Conservation (phyloP, 2,797 vertebrate genomes). For the Muraenolepis orangiensis region DNA sequence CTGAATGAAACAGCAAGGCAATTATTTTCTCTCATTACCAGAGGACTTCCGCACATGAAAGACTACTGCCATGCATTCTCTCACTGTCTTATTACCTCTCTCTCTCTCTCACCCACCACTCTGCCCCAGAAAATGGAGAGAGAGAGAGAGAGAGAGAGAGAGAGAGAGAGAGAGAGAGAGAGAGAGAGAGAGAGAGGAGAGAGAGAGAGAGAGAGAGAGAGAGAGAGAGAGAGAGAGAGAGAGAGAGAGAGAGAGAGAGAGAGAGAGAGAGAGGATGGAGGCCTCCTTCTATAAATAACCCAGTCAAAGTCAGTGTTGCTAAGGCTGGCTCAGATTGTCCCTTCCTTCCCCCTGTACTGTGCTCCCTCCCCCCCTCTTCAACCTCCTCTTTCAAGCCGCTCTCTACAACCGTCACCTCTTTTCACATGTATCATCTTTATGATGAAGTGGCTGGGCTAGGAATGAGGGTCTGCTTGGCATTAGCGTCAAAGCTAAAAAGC, state of each 20-base stretch:
- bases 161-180: conserved; percentile 24
- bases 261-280: conserved; percentile 57
- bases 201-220: conserved; percentile 38
- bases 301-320: conserved; percentile 75
- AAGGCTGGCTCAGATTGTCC: conserved; percentile 70
- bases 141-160: conserved; percentile 25
- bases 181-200: conserved; percentile 46
- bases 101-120: conserved; percentile 13
- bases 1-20: conserved; percentile 32
- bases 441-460: no score
- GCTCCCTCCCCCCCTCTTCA: conserved; percentile 2
- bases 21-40: conserved; percentile 37
- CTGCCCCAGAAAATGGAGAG: conserved; percentile 53
- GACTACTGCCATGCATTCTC: conserved; percentile 42
- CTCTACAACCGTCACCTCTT: background rate
- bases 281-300: conserved; percentile 79
- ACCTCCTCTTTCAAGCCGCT: background rate
- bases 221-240: conserved; percentile 17
- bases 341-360: conserved; percentile 24
- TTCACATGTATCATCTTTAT: no score
- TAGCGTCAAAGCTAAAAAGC: no score
- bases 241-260: conserved; percentile 52
- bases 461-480: no score
- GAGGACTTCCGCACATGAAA: conserved; percentile 58
- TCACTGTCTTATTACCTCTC: conserved; percentile 23